A percentile compares a stretch with the other conserved stretches of the same genome.
Conservation (phyloP, 2,797 vertebrate genomes). For the Sparidentex hasta region DNA sequence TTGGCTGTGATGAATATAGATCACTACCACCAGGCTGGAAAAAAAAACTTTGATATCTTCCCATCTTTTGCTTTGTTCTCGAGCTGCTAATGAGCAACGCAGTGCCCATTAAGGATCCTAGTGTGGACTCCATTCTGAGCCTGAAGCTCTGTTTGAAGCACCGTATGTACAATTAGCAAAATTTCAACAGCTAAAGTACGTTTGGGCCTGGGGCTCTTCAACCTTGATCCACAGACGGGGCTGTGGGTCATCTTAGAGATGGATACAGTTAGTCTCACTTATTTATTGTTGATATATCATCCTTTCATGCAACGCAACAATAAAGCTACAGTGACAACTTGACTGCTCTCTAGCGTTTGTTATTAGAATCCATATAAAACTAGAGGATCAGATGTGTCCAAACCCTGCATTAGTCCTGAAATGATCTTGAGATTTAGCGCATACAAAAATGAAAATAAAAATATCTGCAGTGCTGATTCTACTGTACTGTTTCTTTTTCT, state of each 20-base stretch:
- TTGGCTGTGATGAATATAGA: slow-evolving; percentile 65
- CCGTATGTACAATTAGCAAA: slow-evolving; percentile 22
- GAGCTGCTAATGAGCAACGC: slow-evolving; percentile 51
- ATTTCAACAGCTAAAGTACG: slow-evolving; percentile 1
- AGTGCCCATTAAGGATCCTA: slow-evolving; percentile 18
- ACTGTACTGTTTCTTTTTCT: slow-evolving; percentile 37
- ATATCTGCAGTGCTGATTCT: slow-evolving; percentile 35
- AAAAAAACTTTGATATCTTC: slow-evolving; percentile 39
- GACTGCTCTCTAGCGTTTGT: background rate
- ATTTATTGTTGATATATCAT: background rate
- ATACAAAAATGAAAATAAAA: slow-evolving; percentile 21
- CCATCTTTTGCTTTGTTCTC: slow-evolving; percentile 55
- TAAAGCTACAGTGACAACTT: background rate
- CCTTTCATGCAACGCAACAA: background rate
- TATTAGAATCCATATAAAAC: background rate
- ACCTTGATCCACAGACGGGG: slow-evolving; percentile 40
- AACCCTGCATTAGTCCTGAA: background rate
- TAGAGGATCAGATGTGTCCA: slow-evolving; percentile 2
- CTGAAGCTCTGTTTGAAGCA: slow-evolving; percentile 33
- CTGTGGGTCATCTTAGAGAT: background rate
- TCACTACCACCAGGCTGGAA: slow-evolving; percentile 26
- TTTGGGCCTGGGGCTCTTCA: slow-evolving; percentile 7
- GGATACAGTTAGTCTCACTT: background rate
- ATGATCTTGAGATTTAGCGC: background rate
- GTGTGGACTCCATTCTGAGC: slow-evolving; percentile 16